Conservation (phyloP, 2,888 invertebrate species). For the Selenia dentaria region DNA sequence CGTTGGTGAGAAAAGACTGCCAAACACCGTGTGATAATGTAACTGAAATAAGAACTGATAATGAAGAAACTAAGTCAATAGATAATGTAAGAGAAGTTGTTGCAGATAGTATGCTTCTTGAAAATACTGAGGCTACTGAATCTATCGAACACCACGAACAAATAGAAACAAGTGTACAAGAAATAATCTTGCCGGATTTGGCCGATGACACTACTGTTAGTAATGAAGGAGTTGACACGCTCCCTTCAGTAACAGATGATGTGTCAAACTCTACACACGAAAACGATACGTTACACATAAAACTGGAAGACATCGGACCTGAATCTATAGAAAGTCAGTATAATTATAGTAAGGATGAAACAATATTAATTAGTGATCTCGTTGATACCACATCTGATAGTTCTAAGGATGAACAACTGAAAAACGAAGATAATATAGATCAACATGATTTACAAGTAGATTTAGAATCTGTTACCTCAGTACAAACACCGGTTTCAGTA, state of each 20-base stretch:
- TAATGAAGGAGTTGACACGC: slow-evolving; percentile 33
- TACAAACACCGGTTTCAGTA: slow-evolving; percentile 56
- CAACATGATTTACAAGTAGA: slow-evolving; percentile 29
- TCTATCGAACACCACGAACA: slow-evolving; percentile 26
- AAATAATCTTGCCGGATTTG: slow-evolving; percentile 45
- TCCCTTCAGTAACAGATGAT: slow-evolving; percentile 30
- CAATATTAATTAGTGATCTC: slow-evolving; percentile 39
- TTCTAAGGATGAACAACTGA: slow-evolving; percentile 27
- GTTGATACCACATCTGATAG: slow-evolving; percentile 31
- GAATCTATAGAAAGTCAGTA: slow-evolving; percentile 30
- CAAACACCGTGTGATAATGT: slow-evolving; percentile 70
- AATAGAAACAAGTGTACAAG: slow-evolving; percentile 26
- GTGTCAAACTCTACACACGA: slow-evolving; percentile 29
- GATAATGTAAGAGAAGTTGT: slow-evolving; percentile 54
- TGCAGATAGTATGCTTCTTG: slow-evolving; percentile 39
- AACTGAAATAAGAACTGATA: slow-evolving; percentile 66
- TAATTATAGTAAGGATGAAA: slow-evolving; percentile 36
- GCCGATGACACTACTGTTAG: slow-evolving; percentile 32
- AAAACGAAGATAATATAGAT: slow-evolving; percentile 12
- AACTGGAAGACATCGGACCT: slow-evolving; percentile 30
- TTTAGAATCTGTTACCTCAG: slow-evolving; percentile 23
- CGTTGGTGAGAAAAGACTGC: slow-evolving; percentile 74
- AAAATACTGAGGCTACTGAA: slow-evolving; percentile 46
- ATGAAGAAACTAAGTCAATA: slow-evolving; percentile 76
- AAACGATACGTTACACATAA: slow-evolving; percentile 23